phyloP scores from a whole-genome alignment of 1,140 invertebrate genomes.

The Bombus pascuorum region DNA sequence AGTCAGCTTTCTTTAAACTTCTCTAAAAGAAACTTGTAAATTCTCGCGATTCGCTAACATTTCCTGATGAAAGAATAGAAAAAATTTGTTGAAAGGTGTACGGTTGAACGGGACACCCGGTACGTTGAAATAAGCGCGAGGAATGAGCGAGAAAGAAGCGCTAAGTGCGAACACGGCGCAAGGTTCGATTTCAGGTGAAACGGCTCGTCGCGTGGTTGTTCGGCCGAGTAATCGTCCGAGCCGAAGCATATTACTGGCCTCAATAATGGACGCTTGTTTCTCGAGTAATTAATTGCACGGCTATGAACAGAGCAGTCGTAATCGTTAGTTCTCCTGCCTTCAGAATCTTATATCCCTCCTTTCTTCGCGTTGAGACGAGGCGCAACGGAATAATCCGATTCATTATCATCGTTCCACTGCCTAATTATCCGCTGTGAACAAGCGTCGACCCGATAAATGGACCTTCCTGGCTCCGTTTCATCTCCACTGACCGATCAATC shows the following conservation, averaged over 20 bases:
- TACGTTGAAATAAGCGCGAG: background rate
- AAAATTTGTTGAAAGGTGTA: background rate
- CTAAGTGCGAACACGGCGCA: background rate
- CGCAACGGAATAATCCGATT: constrained; percentile 44
- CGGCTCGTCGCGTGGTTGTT: constrained; percentile 16
- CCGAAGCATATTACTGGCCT: constrained; percentile 20
- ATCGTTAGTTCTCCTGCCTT: background rate
- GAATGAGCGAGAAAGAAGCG: background rate
- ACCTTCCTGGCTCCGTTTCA: background rate
- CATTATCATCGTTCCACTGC: constrained; percentile 27
- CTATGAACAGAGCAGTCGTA: background rate
- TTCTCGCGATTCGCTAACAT: background rate
- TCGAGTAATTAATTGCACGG: constrained; percentile 47
- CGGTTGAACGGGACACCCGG: background rate
- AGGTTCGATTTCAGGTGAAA: constrained; percentile 20
- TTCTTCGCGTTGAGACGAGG: constrained; percentile 16
- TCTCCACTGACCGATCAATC: background rate
- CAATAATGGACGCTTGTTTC: constrained; percentile 43
- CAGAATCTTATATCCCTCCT: constrained; percentile 4
- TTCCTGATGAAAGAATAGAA: too few species aligned
- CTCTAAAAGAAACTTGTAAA: background rate
- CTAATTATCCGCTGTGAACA: constrained; percentile 36
- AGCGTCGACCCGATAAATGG: background rate
- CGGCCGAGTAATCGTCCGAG: constrained; percentile 23
- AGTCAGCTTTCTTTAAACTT: background rate